phyloP scores from a whole-genome alignment of 2,113 vertebrate genomes.

The Rafetus swinhoei region DNA sequence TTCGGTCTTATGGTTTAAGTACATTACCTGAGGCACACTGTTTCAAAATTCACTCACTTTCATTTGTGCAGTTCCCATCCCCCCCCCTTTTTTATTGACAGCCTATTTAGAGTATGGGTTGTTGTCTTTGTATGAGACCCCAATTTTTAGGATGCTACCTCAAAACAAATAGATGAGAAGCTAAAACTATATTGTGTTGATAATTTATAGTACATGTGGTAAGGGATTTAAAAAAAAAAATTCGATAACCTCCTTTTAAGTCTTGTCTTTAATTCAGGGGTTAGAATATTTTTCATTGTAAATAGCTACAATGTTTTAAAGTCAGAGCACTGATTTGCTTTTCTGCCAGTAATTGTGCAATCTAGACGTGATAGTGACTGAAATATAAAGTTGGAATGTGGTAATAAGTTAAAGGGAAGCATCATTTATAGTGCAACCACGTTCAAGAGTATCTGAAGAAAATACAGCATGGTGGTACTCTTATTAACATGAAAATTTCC shows the following conservation, averaged over 20 bases:
- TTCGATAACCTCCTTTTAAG: not conserved
- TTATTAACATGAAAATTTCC: slow-evolving; percentile 52
- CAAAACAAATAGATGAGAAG: not conserved
- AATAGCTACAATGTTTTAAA: not conserved
- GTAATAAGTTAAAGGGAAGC: not conserved
- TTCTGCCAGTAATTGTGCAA: slow-evolving; percentile 10
- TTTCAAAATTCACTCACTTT: not conserved
- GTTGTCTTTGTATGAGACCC: no score
- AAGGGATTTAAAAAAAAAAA: not conserved
- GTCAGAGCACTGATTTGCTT: not conserved
- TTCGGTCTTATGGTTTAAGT: not conserved
- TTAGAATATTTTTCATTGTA: not conserved
- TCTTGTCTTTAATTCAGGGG: not conserved
- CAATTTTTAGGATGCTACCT: not conserved
- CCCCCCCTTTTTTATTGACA: rapidly evolving
- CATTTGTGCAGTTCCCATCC: not conserved
- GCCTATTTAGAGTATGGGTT: not conserved
- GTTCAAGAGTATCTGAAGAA: slow-evolving; percentile 54
- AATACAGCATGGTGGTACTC: slow-evolving; percentile 3
- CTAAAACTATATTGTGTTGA: not conserved
- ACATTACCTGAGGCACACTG: not conserved
- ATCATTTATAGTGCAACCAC: slow-evolving; percentile 47
- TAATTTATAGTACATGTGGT: not conserved
- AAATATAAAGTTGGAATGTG: slow-evolving; percentile 30
- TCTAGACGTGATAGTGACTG: not conserved